These are phyloP conservation scores for Agriotes lineatus DNA, from an alignment of 2,888 invertebrate genomes.

Conservation along the genomic window DNA sequence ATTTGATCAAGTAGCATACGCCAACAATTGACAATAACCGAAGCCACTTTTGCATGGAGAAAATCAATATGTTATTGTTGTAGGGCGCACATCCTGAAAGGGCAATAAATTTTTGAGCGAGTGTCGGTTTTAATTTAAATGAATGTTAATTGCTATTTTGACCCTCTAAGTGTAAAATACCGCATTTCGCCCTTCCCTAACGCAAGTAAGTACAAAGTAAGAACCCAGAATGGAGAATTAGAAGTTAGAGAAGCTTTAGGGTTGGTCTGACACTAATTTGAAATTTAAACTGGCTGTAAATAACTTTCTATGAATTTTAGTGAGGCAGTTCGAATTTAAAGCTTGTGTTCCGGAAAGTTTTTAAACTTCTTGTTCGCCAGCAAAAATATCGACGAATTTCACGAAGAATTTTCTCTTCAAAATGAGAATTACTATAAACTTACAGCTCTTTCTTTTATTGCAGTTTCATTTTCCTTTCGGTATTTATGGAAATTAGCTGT, in stretches of 20 bases:
- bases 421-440: conserved; percentile 13
- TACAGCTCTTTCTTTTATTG: conserved; percentile 30
- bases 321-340: conserved; percentile 51
- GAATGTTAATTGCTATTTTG: conserved; percentile 46
- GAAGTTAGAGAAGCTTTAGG: conserved; percentile 47
- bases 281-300: conserved; percentile 64
- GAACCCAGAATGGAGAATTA: conserved; percentile 46
- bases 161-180: conserved; percentile 48
- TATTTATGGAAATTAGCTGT: conserved; percentile 56
- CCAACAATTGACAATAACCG: background rate
- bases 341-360: conserved; percentile 34
- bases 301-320: conserved; percentile 63
- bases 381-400: conserved; percentile 33
- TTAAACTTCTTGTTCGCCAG: conserved; percentile 24
- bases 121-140: conserved; percentile 45
- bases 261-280: conserved; percentile 62
- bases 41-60: background rate
- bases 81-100: background rate
- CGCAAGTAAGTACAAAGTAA: conserved; percentile 45
- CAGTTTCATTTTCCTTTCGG: conserved; percentile 28
- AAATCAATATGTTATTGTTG: background rate
- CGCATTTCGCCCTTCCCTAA: conserved; percentile 40
- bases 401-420: conserved; percentile 19
- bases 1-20: background rate
- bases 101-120: conserved; percentile 39